A percentile compares a stretch with the other conserved stretches of the same genome.
phyloP scores from a whole-genome alignment of 2,113 vertebrate genomes.

The Apodemus speciosus region DNA sequence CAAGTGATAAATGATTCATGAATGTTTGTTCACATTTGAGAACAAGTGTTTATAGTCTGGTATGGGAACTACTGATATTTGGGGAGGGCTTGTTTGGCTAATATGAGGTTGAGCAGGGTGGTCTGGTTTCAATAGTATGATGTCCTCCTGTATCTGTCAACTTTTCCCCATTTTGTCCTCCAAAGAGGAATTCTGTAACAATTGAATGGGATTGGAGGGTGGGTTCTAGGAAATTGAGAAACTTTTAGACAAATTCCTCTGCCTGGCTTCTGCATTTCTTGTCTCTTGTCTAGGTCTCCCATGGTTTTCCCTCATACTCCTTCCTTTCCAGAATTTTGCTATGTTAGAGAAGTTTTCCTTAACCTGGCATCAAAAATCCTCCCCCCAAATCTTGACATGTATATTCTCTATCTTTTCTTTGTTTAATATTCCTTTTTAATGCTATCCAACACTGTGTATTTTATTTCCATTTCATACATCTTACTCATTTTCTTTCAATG shows the following conservation, averaged over 20 bases:
- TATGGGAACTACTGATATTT: background rate
- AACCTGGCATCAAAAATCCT: background rate
- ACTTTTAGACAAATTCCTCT: background rate
- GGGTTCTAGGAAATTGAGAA: background rate
- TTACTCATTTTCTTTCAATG: background rate
- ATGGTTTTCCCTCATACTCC: background rate
- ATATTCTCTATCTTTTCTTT: background rate
- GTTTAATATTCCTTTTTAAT: background rate
- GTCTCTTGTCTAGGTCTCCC: background rate
- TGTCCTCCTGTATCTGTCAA: background rate
- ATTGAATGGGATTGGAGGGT: background rate
- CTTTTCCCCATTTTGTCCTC: background rate
- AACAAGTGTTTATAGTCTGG: background rate
- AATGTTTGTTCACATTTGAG: conserved; percentile 11
- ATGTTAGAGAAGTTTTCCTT: background rate
- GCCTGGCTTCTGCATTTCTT: background rate
- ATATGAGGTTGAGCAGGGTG: background rate
- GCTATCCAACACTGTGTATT: background rate
- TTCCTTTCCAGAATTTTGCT: background rate
- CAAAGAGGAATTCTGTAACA: background rate
- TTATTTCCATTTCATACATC: conserved; percentile 3
- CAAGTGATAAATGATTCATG: background rate
- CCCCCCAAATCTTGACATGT: background rate
- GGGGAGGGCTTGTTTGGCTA: background rate
- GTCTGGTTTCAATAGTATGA: background rate